A percentile compares a stretch with the other conserved stretches of the same genome.
These are phyloP conservation scores for Mactromeris polynyma DNA, from an alignment of 2,888 invertebrate species.

Conservation along the genomic window DNA sequence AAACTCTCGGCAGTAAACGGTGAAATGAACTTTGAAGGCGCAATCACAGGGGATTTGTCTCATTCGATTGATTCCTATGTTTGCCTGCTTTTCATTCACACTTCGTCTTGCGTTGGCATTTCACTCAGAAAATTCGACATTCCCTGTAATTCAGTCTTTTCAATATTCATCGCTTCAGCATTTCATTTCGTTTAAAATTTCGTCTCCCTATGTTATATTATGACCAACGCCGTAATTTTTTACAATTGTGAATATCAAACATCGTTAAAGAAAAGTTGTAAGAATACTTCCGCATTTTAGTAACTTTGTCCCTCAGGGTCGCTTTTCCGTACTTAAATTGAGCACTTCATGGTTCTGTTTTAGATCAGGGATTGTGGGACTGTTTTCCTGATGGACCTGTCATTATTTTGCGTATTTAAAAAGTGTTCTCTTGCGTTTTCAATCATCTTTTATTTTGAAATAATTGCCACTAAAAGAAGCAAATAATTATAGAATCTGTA, in stretches of 20 bases:
- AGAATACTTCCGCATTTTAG: neutral
- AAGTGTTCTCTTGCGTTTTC: slow-evolving; percentile 7
- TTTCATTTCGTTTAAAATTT: neutral
- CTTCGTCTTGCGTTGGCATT: neutral
- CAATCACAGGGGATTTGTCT: neutral
- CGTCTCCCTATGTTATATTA: neutral
- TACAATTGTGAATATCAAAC: slow-evolving; percentile 10
- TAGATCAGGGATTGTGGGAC: neutral
- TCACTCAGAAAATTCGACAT: neutral
- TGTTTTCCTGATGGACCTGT: neutral
- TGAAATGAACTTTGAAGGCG: neutral
- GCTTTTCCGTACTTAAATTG: neutral
- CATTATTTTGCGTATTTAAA: neutral
- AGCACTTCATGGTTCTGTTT: neutral
- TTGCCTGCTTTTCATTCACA: neutral
- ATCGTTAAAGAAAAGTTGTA: neutral
- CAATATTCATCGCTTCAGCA: neutral
- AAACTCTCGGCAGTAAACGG: neutral
- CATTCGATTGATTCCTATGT: neutral
- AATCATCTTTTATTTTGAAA: slow-evolving; percentile 25
- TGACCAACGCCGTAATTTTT: neutral
- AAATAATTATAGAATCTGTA: neutral
- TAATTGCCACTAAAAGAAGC: neutral
- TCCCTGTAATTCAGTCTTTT: neutral
- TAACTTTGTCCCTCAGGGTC: neutral